phyloP scores from a whole-genome alignment of 2,113 vertebrate species.

The Platichthys flesus region DNA sequence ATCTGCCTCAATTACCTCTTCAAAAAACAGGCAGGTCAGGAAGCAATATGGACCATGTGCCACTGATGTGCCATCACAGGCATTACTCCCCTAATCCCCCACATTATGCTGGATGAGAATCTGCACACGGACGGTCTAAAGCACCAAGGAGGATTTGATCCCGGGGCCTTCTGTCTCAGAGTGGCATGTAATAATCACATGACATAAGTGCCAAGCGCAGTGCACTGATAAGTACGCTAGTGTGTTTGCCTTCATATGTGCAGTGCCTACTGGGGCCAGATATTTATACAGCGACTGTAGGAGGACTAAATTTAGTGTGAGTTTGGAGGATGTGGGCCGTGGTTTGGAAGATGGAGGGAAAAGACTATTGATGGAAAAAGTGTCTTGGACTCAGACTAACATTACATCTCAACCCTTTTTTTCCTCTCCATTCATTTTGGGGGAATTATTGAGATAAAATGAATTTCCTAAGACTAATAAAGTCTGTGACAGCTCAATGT shows the following conservation, averaged over 20 bases:
- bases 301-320: neutral
- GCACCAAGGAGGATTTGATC: slow-evolving; percentile 65
- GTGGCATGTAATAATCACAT: slow-evolving; percentile 60
- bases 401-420: neutral
- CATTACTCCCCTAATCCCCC: slow-evolving; percentile 66
- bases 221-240: slow-evolving; percentile 7
- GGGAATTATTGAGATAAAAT: neutral
- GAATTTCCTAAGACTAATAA: neutral
- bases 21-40: slow-evolving; percentile 44
- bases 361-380: slow-evolving; percentile 15
- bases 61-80: slow-evolving; percentile 59
- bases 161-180: slow-evolving; percentile 58
- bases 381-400: slow-evolving; percentile 14
- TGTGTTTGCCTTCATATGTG: slow-evolving; percentile 29
- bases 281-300: neutral
- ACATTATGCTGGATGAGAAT: slow-evolving; percentile 61
- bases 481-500: no score
- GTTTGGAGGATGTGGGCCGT: neutral
- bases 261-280: slow-evolving; percentile 2
- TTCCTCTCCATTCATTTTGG: neutral
- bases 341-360: neutral
- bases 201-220: slow-evolving; percentile 4
- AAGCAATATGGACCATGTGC: slow-evolving; percentile 52
- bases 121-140: slow-evolving; percentile 56
- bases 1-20: slow-evolving; percentile 27